phyloP scores from a whole-genome alignment of 1,140 invertebrate genomes.

The Drosophila aff. region DNA sequence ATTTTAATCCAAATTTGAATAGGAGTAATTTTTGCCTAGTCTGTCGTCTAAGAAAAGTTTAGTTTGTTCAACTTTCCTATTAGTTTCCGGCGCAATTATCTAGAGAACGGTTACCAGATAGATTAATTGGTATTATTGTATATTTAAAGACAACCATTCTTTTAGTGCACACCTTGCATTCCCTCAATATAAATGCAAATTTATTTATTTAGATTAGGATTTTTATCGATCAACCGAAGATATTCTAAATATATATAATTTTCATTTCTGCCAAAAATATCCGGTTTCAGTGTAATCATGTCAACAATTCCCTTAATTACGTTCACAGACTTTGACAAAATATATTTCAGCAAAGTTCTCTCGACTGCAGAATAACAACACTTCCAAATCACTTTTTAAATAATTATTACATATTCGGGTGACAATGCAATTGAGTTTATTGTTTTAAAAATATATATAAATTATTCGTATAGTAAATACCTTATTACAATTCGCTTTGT shows the following conservation, averaged over 20 bases:
- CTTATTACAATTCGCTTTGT: constrained; percentile 66
- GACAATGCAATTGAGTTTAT: constrained; percentile 57
- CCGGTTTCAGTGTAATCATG: background rate
- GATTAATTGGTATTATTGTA: constrained; percentile 23
- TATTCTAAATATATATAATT: background rate
- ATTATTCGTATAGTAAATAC: constrained; percentile 67
- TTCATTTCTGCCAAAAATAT: background rate
- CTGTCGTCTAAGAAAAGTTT: background rate
- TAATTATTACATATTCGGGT: constrained; percentile 18
- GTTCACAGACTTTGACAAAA: constrained; percentile 17
- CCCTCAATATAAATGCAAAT: constrained; percentile 19
- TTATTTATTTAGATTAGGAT: constrained; percentile 6
- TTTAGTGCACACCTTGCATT: constrained; percentile 33
- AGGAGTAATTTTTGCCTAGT: constrained; percentile 24
- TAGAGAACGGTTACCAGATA: constrained; percentile 64
- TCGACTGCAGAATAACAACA: constrained; percentile 10
- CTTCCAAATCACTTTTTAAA: constrained; percentile 25
- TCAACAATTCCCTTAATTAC: constrained; percentile 29
- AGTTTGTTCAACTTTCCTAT: background rate
- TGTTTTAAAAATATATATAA: constrained; percentile 62
- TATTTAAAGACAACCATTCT: constrained; percentile 54
- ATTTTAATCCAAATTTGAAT: background rate
- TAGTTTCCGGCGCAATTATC: constrained; percentile 7
- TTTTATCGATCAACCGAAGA: background rate
- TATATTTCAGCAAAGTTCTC: constrained; percentile 34